Evolutionary conservation across 2,888 invertebrate species (phyloP).

Genomic region (Oxytorus armatus): DNA sequence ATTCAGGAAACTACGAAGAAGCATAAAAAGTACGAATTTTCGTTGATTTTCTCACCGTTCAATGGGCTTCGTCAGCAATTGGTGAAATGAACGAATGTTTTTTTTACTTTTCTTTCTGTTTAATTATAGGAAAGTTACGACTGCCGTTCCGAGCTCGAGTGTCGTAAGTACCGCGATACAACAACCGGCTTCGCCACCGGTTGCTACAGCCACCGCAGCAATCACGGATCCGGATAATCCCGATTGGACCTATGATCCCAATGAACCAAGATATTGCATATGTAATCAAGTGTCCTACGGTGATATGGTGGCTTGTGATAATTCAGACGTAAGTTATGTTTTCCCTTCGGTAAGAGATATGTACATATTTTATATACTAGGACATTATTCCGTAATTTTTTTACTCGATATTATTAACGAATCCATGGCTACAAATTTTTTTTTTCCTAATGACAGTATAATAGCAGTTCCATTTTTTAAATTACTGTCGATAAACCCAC

Average conservation of each 20-base stretch:
- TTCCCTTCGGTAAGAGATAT: not conserved
- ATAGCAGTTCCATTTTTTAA: too few species aligned
- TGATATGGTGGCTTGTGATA: conserved; percentile 99
- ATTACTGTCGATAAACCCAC: too few species aligned
- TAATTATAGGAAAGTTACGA: conserved; percentile 80
- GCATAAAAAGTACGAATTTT: conserved; percentile 87
- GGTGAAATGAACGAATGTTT: not conserved
- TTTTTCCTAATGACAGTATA: too few species aligned
- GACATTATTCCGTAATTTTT: not conserved
- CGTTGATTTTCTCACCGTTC: not conserved
- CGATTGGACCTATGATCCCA: conserved; percentile 97
- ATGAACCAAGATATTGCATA: conserved; percentile 97
- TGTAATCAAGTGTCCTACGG: conserved; percentile 99
- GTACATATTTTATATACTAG: not conserved
- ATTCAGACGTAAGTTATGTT: conserved; percentile 92
- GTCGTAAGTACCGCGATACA: conserved; percentile 80
- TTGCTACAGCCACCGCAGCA: conserved; percentile 81
- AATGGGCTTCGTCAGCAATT: not conserved
- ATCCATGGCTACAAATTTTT: too few species aligned
- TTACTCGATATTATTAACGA: not conserved
- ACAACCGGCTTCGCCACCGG: conserved; percentile 84
- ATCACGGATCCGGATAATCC: conserved; percentile 88
- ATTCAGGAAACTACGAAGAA: conserved; percentile 88
- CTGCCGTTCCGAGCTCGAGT: conserved; percentile 79
- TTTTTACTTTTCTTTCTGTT: conserved; percentile 21